These are phyloP conservation scores for Odocoileus hemionus DNA, from an alignment of 2,113 vertebrate species.

Conservation along the genomic window DNA sequence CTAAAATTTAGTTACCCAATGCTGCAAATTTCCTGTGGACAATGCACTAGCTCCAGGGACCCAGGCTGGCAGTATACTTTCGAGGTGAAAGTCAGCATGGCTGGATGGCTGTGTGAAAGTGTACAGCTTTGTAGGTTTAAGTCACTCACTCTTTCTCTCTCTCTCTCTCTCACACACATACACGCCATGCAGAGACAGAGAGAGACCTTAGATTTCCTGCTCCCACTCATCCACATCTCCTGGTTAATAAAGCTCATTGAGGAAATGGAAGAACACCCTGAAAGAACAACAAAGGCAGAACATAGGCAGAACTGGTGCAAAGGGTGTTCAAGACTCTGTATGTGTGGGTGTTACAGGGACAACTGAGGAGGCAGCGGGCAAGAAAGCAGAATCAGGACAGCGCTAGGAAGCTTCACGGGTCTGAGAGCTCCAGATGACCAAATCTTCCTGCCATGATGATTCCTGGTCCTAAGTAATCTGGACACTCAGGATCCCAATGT, in stretches of 20 bases:
- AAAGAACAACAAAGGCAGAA: neutral
- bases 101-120: neutral
- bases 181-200: neutral
- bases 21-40: neutral
- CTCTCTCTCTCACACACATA: neutral
- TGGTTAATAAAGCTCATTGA: neutral
- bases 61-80: neutral
- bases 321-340: neutral
- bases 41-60: neutral
- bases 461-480: neutral
- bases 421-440: neutral
- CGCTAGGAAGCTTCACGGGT: neutral
- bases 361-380: too few species aligned
- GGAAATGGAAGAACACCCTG: neutral
- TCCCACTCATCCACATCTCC: neutral
- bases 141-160: neutral
- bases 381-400: neutral
- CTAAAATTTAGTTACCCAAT: neutral
- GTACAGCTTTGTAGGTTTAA: neutral
- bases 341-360: neutral
- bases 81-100: neutral
- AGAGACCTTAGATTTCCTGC: neutral
- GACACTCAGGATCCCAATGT: neutral
- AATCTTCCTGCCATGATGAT: neutral
- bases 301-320: neutral